Evolutionary conservation across 2,113 vertebrate species (phyloP), one percentile per base, ranked within the genome.

Genomic region (Istiophorus platypterus): DNA sequence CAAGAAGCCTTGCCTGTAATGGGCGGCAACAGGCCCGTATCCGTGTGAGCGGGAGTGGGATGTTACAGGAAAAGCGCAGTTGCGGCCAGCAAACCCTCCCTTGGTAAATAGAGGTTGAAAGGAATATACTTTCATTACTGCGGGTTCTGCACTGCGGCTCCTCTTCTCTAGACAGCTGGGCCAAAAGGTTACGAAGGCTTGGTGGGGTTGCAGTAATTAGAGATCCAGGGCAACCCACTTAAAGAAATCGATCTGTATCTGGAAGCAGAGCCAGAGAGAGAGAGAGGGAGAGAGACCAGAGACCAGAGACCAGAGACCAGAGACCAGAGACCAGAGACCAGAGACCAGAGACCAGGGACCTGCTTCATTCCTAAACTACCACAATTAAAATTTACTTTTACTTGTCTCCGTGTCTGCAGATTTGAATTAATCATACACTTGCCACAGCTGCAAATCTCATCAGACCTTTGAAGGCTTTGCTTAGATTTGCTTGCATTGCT

Each of bases 21-120:
- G 18, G 52, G 57, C 7, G n/a, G 51, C 26, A 81, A 76, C 71
- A 42, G 41, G 57, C 70, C 41, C 67, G 54, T 61, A 27, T 80
- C 37, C 72, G 45, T 58, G 73, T 67, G 54, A 76, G 66, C 17
- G 22, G 73, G 75, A 34, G 59, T 61, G 66, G 77, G 51, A 89
- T 75, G 69, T 85, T 79, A 62, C 67, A 80, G 82, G 56, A 79
- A 91, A 85, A 52, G 85, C 85, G 66, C 75, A 72, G 74, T 80
- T 77, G 72, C 77, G 72, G 76, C 75, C 71, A 24, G 66, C 31
- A 81, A 89, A 87, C 56, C 54, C 74, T 87, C 90, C 80, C 75
- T 88, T 63, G 69, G 89, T 90, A 90, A 89, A 91, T 75, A 87
- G 66, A 65, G 78, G 91, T 89, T 87, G 85, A 90, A 87, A 82